Base-by-base conservation (phyloP, 2,888 invertebrate species). In the Asteroscopus sphinx region DNA sequence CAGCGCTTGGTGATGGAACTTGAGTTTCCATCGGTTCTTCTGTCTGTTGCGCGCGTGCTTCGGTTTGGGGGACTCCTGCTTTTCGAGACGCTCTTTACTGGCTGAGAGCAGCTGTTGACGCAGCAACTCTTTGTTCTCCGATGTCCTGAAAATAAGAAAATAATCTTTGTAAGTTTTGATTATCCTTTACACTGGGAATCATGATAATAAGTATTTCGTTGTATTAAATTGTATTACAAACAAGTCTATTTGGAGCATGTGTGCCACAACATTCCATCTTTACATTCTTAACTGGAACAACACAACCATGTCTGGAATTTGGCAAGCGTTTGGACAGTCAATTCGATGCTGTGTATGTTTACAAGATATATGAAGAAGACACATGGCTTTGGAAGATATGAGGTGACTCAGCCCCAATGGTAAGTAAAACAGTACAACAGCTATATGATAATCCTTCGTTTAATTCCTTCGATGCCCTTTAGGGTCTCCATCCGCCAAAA, bases 1-100 rank as follows among this genome's bases (percentile, higher is more conserved):
- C 52, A 97, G 84, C 0, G 97, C 97, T 83, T 97, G 97, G 82
- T 97, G 97, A 78, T 97, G 97, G 84, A 97, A 97, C 82, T 97
- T 96, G 45, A 97, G 92, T 85, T 97, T 97, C 95, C 96, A 96
- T 73, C 96, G 91, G 39, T 96, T 96, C 86, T 96, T 96, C 80
- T 96, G 94, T n/a, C 96, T 90, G 76, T 81, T 91, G 32, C 94
- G 85, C 28, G 83, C 81, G 69, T 85, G 90, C 71, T 92, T 92
- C 45, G 81, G 84, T 59, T 89, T 89, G 1, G 89, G 83, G 1
- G 85, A 81, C 52, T 90, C 90, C 3, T 83, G 70, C 58, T 88
- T 87, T 13, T 89, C 89, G 32, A 79, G 78, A 1, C 92, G 88
- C 40, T 93, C 92, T 65, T 91, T 93, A 70, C 89, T 93, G 33